These are phyloP conservation scores for Hesperophylax magnus DNA, from an alignment of 1,140 invertebrate species.

Conservation along the genomic window DNA sequence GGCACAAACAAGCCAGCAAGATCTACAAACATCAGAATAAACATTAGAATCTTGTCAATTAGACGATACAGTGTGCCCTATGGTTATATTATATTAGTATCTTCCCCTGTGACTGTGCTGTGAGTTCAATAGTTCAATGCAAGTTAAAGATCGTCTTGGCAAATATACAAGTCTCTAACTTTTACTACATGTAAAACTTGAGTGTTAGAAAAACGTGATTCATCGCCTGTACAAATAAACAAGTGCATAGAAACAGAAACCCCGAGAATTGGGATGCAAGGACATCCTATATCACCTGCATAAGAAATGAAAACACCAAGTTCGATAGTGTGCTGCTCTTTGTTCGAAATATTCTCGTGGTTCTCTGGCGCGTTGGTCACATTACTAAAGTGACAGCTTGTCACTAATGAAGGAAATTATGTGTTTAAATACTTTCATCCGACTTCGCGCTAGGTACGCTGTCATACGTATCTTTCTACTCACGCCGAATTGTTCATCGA, in stretches of 20 bases:
- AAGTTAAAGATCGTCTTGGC: constrained; percentile 43
- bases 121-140: constrained; percentile 19
- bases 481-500: constrained; percentile 36
- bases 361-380: constrained; percentile 35
- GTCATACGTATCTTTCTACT: constrained; percentile 36
- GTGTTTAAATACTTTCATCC: constrained; percentile 49
- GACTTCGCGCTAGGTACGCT: constrained; percentile 28
- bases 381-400: constrained; percentile 46
- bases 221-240: constrained; percentile 22
- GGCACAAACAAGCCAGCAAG: constrained; percentile 80
- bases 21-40: constrained; percentile 70
- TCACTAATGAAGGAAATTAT: constrained; percentile 42
- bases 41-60: constrained; percentile 42
- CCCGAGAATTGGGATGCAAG: constrained; percentile 9
- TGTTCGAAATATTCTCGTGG: constrained; percentile 34
- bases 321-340: constrained; percentile 27
- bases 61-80: constrained; percentile 12
- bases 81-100: constrained; percentile 8
- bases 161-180: constrained; percentile 46
- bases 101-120: constrained; percentile 26
- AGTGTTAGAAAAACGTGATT: constrained; percentile 18
- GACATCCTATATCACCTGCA: constrained; percentile 35
- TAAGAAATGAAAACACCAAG: constrained; percentile 27
- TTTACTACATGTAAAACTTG: not conserved
- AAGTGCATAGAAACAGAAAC: constrained; percentile 30